A percentile compares a stretch with the other conserved stretches of the same genome.
These are phyloP conservation scores for Drepana arcuata DNA, from an alignment of 1,140 invertebrate genomes.

Conservation along the genomic window DNA sequence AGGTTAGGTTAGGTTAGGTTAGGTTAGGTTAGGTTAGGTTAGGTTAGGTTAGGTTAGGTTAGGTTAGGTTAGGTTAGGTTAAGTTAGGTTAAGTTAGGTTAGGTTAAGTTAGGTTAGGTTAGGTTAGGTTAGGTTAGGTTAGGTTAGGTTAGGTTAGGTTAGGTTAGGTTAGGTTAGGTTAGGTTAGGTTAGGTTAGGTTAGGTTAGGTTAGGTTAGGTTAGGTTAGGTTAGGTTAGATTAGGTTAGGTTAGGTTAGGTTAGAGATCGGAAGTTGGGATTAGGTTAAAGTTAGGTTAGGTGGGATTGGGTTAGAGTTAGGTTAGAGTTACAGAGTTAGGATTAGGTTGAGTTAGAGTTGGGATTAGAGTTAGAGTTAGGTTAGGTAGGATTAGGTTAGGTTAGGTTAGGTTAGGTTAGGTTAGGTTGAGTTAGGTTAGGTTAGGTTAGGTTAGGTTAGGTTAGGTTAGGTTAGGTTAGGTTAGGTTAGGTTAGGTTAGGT, in stretches of 20 bases:
- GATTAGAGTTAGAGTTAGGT: constrained; percentile 20
- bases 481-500: constrained; percentile 13
- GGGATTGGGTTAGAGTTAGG: constrained; percentile 30
- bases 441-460: constrained; percentile 13
- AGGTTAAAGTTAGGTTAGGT: constrained; percentile 28
- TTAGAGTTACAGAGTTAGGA: constrained; percentile 32
- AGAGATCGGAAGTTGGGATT: no score
- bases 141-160: constrained; percentile 23
- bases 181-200: constrained; percentile 23
- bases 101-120: constrained; percentile 15
- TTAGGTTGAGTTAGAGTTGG: constrained; percentile 19
- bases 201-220: constrained; percentile 27
- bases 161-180: constrained; percentile 24
- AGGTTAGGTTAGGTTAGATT: constrained; percentile 51
- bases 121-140: constrained; percentile 24
- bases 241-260: constrained; percentile 25
- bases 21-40: constrained; percentile 22
- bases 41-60: constrained; percentile 22
- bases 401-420: constrained; percentile 17
- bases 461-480: constrained; percentile 11
- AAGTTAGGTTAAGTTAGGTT: constrained; percentile 26
- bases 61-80: constrained; percentile 25
- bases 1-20: constrained; percentile 17
- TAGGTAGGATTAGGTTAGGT: constrained; percentile 19
- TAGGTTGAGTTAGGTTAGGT: constrained; percentile 16